Conservation (phyloP, 2,888 invertebrate species). For the Osmoderma eremita region DNA sequence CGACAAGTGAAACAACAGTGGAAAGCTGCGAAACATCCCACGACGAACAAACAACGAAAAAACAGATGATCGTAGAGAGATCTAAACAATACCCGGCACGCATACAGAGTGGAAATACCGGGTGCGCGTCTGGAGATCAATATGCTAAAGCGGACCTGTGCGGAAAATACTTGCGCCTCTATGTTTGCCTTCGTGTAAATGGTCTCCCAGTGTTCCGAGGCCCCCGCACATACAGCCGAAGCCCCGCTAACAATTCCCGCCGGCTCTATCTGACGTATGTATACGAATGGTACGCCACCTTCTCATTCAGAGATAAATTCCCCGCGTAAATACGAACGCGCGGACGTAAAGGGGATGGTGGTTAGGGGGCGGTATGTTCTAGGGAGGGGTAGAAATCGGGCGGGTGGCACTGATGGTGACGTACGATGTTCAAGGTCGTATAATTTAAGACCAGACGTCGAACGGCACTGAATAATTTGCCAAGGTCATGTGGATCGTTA, state of each 20-base stretch:
- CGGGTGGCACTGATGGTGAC: neutral
- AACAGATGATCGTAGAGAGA: no score
- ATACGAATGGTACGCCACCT: neutral
- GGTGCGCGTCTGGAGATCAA: conserved; percentile 1
- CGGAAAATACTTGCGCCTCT: conserved; percentile 5
- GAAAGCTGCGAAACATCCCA: no score
- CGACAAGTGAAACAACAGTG: neutral
- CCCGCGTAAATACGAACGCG: neutral
- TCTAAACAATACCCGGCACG: neutral
- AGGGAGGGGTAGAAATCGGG: neutral
- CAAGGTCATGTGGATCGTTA: no score
- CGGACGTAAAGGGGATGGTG: neutral
- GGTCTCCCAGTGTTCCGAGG: neutral
- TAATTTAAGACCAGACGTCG: conserved; percentile 5
- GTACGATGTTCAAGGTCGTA: neutral
- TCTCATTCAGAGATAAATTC: conserved; percentile 17
- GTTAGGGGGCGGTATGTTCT: neutral
- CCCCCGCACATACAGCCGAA: neutral
- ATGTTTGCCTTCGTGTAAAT: neutral
- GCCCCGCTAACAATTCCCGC: neutral
- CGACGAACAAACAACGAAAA: no score
- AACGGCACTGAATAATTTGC: conserved; percentile 11
- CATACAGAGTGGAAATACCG: neutral
- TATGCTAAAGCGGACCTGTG: neutral
- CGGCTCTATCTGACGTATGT: conserved; percentile 10